These are phyloP conservation scores for Meta bourneti DNA, from an alignment of 2,888 invertebrate genomes.

Conservation along the genomic window DNA sequence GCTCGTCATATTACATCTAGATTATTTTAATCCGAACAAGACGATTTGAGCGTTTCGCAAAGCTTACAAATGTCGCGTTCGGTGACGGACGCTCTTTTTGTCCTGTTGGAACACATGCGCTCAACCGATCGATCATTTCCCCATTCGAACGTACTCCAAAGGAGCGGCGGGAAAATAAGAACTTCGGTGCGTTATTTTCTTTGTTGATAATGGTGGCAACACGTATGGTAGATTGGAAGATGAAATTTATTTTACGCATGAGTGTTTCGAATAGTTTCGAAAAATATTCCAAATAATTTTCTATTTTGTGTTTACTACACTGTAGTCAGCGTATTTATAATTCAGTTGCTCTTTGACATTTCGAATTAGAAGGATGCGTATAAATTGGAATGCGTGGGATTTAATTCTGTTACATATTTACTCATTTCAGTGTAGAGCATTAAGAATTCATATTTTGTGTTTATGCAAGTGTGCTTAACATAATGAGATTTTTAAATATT, in stretches of 20 bases:
- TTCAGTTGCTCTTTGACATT: too few species aligned
- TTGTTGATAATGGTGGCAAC: neutral
- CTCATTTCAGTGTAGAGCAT: too few species aligned
- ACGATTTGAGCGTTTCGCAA: conserved; percentile 9
- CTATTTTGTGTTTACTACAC: too few species aligned
- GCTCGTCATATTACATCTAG: conserved; percentile 31
- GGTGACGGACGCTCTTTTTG: conserved; percentile 6
- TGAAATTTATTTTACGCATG: neutral
- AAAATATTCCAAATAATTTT: too few species aligned
- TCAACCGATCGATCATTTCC: conserved; percentile 5
- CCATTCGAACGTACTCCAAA: neutral
- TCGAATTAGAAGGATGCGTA: too few species aligned
- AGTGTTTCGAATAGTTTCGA: neutral
- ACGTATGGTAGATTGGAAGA: neutral
- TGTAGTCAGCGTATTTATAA: too few species aligned
- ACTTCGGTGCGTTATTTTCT: neutral
- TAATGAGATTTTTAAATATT: too few species aligned
- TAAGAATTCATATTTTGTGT: too few species aligned
- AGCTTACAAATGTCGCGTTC: conserved; percentile 18
- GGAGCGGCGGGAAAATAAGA: neutral
- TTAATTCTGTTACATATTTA: too few species aligned
- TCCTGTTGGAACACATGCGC: neutral
- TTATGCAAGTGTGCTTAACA: too few species aligned
- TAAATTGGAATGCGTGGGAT: too few species aligned
- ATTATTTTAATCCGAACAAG: conserved; percentile 30